phyloP scores from a whole-genome alignment of 2,797 vertebrate species.

The Microhierax caerulescens region DNA sequence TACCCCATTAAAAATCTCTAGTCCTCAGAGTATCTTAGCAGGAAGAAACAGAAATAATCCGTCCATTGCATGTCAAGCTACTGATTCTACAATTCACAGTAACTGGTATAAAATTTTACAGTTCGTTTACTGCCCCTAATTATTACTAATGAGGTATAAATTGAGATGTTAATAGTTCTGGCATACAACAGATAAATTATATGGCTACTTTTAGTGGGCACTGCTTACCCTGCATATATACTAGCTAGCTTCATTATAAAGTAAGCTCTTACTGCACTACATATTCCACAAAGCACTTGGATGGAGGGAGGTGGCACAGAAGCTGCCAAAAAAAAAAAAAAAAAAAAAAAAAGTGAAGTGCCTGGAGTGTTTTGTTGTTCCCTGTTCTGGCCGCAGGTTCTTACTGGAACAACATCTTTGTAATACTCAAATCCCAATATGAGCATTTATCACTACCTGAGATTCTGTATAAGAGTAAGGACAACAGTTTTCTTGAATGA shows the following conservation, averaged over 20 bases:
- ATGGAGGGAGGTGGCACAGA: background rate
- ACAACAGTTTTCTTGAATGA: background rate
- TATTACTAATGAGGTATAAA: background rate
- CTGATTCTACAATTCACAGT: background rate
- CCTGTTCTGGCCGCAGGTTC: background rate
- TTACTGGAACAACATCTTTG: background rate
- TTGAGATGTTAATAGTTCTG: background rate
- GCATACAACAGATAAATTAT: background rate
- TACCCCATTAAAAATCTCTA: background rate
- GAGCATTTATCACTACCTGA: background rate
- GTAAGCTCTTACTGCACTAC: background rate
- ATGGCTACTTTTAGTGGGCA: background rate
- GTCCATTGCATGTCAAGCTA: background rate
- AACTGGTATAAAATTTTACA: background rate
- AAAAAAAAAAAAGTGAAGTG: background rate
- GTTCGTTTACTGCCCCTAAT: background rate
- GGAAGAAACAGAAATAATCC: background rate
- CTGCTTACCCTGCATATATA: background rate
- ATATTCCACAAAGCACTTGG: background rate
- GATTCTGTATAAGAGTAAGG: background rate
- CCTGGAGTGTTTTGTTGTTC: background rate
- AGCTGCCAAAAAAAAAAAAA: background rate
- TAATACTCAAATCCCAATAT: background rate
- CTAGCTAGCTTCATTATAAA: background rate
- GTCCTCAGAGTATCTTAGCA: background rate